Evolutionary conservation across 2,113 vertebrate genomes (phyloP), one percentile per base, ranked within the genome.

Genomic region (Aspidoscelis tigris): DNA sequence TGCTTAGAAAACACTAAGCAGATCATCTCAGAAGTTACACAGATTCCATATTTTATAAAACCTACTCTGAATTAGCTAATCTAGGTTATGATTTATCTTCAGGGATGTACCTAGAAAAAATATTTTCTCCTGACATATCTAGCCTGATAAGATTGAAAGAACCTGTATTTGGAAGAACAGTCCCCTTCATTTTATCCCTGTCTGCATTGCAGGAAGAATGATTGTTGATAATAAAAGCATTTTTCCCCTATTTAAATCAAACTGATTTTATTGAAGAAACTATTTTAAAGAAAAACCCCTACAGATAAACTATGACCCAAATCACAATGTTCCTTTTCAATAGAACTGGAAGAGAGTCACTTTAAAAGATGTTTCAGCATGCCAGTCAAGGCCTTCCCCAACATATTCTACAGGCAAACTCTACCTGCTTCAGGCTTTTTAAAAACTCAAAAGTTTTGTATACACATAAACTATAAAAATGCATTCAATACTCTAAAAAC

Each of bases 81-180:
- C 90, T 93, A 94, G 93, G 91, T 91, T 94, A 92, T 26, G 80
- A 58, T 92, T 92, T 90, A 90, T 93, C 92, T 95, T 90, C 89
- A 90, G 93, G 93, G 91, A 84, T 82, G 87, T 87, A 86, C 84
- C 26, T 88, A 78, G n/a, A 11, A 78, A 92, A 84, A 69, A 90
- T 86, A 81, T 86, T 81, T 88, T 84, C 84, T 84, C 88, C 84
- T 81, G 71, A 81, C 85, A 87, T 80, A 90, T 86, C 88, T 73
- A 91, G 79, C 58, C 81, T 86, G 83, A 93, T 61, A 2, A 84
- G 86, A 93, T 0, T 66, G 73, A 77, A 76, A 77, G 80, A 90
- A 68, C 69, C 88, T 70, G 69, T 70, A 18, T 39, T 71, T 85
- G 88, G 90, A 89, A 83, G 86, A 43, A 18, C 12, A 80, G 82